Conservation (phyloP, 2,797 vertebrate species). For the Hemibagrus guttatus region DNA sequence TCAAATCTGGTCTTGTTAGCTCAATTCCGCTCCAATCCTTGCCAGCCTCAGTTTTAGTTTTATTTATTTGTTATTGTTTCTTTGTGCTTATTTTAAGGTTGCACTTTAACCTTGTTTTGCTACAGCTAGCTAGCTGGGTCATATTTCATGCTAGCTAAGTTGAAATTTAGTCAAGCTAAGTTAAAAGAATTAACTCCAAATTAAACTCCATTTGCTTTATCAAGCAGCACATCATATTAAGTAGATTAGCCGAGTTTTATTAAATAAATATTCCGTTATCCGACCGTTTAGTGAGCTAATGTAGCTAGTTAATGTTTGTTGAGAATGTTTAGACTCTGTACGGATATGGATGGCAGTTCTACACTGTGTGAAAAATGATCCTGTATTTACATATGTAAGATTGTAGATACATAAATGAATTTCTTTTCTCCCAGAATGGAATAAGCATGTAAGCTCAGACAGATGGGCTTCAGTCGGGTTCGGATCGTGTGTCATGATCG, state of each 20-base stretch:
- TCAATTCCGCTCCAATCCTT: background rate
- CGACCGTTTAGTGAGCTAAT: background rate
- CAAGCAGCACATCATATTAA: background rate
- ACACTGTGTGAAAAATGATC: background rate
- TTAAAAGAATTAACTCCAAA: background rate
- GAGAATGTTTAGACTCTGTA: background rate
- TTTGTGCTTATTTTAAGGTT: background rate
- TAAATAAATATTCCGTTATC: background rate
- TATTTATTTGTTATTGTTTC: background rate
- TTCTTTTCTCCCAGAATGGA: background rate
- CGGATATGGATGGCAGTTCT: background rate
- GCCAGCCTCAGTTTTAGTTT: background rate
- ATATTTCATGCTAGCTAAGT: background rate
- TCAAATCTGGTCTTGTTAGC: background rate
- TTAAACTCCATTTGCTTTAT: background rate
- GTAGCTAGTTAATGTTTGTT: background rate
- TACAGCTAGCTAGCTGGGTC: background rate
- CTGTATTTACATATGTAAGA: background rate
- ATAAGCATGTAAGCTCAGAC: background rate
- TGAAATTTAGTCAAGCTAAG: background rate
- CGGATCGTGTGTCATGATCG: slow-evolving; percentile 53
- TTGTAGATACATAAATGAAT: slow-evolving; percentile 8
- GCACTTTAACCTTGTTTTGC: background rate
- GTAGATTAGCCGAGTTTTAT: background rate
- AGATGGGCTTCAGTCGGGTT: slow-evolving; percentile 21